A percentile compares a stretch with the other conserved stretches of the same genome.
Evolutionary conservation across 1,140 invertebrate species (phyloP).

Genomic region (Hypothenemus hampei): DNA sequence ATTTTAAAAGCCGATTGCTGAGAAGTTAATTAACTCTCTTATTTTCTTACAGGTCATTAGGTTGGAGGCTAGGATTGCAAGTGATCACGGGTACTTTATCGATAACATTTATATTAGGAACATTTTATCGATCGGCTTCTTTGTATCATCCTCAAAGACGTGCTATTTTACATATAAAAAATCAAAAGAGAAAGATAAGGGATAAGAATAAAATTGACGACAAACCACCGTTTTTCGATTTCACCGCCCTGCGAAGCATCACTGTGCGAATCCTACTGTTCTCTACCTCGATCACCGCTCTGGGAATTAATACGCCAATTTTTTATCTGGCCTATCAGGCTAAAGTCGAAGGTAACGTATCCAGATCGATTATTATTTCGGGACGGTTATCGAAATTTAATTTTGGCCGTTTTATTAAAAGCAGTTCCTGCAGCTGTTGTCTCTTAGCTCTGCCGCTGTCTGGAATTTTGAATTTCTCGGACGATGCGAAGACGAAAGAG

Average conservation of each 20-base stretch:
- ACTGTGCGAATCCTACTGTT: slow-evolving; percentile 78
- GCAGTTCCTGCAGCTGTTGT: no score
- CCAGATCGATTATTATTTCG: no score
- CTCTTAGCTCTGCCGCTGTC: no score
- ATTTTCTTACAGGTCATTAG: slow-evolving; percentile 63
- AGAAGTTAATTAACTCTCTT: neutral
- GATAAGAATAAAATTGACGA: slow-evolving; percentile 71
- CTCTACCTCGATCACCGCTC: slow-evolving; percentile 67
- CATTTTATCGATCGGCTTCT: slow-evolving; percentile 83
- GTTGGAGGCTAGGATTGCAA: slow-evolving; percentile 83
- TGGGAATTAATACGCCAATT: slow-evolving; percentile 83
- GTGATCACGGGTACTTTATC: slow-evolving; percentile 79
- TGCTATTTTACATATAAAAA: slow-evolving; percentile 85
- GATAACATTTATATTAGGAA: slow-evolving; percentile 79
- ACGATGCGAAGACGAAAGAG: no score
- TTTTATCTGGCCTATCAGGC: slow-evolving; percentile 78
- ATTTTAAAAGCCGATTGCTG: neutral
- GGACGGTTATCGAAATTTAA: no score
- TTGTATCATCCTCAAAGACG: slow-evolving; percentile 84
- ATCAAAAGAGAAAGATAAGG: slow-evolving; percentile 80
- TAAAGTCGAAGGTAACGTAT: slow-evolving; percentile 63
- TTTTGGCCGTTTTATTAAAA: no score
- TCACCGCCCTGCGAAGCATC: slow-evolving; percentile 75
- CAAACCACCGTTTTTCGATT: slow-evolving; percentile 79
- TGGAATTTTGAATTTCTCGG: no score